phyloP scores from a whole-genome alignment of 2,888 invertebrate genomes.

The Volucella inflata region DNA sequence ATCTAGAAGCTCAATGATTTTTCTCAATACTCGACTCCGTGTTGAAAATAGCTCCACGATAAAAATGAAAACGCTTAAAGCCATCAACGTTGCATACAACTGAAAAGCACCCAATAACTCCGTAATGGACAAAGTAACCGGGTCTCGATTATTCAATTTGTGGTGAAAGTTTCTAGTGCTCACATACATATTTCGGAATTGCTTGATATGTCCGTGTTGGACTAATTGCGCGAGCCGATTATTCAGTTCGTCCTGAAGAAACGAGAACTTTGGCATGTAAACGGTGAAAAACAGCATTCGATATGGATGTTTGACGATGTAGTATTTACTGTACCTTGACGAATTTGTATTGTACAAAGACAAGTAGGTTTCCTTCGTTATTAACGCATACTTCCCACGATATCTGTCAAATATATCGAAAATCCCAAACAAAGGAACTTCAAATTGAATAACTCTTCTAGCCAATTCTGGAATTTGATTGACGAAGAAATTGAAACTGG shows the following conservation, averaged over 20 bases:
- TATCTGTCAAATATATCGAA: background rate
- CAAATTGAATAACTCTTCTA: background rate
- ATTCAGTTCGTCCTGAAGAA: background rate
- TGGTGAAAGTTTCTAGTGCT: background rate
- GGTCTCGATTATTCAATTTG: background rate
- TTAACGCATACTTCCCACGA: background rate
- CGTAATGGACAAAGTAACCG: background rate
- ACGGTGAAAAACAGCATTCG: background rate
- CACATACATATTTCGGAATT: background rate
- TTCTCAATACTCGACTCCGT: background rate
- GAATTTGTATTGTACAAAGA: background rate
- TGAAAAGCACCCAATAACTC: conserved; percentile 9
- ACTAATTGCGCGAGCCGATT: background rate
- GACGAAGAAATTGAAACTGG: background rate
- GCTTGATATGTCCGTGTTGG: background rate
- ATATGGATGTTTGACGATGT: background rate
- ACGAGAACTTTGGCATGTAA: conserved; percentile 13
- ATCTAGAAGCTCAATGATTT: no score
- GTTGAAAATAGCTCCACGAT: background rate
- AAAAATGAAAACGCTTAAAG: no score
- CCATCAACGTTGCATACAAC: background rate
- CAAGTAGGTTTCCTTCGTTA: background rate
- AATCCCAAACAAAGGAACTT: background rate
- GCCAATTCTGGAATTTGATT: background rate
- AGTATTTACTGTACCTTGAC: background rate